Evolutionary conservation across 1,140 invertebrate species (phyloP), one percentile per base, ranked within the genome.

Genomic region (Drosophila malerkotliana): DNA sequence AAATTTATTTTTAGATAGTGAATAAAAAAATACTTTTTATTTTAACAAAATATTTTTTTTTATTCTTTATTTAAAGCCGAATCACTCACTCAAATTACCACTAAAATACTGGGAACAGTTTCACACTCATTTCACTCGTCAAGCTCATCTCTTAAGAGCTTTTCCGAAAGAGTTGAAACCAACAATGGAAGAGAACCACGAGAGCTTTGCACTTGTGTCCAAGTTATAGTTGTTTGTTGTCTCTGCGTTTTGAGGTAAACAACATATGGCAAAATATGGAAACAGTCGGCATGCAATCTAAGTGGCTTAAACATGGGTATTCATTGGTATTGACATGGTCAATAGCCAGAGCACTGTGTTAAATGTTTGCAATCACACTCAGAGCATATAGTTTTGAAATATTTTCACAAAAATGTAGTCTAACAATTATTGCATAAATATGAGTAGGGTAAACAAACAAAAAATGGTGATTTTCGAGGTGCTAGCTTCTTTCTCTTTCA

Each of bases 41-140:
- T 37, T n/a, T 37, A 37, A 12, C 34, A 37, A 37, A 12, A 37
- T 37, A 44, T 44, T 44, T 44, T 5, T 15, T 1, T 3, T 21
- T 21, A 21, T 2, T 21, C 3, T 21, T 21, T 21, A 21, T 21
- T 21, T 28, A 6, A 28, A 28, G 26, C 1, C 26, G 5, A 28
- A 28, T 10, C 32, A 37, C 34, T 37, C 34, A 37, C 3, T 9
- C 1, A 47, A 47, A 32, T 37, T 32, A 37, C 51, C 15, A 4
- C 10, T 1, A 5, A 34, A 68, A 83, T 83, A 82, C 34, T 82
- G 79, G 79, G 79, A 64, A 79, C 75, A 82, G 53, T 32, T 1
- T 4, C 14, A 24, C 54, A 69, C 63, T 55, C 79, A 48, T 34
- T 12, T 48, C 28, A 18, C 56, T 47, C 39, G 4, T 9, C 26